Conservation (phyloP, 2,888 invertebrate genomes). For the Hirudinaria manillensis region DNA sequence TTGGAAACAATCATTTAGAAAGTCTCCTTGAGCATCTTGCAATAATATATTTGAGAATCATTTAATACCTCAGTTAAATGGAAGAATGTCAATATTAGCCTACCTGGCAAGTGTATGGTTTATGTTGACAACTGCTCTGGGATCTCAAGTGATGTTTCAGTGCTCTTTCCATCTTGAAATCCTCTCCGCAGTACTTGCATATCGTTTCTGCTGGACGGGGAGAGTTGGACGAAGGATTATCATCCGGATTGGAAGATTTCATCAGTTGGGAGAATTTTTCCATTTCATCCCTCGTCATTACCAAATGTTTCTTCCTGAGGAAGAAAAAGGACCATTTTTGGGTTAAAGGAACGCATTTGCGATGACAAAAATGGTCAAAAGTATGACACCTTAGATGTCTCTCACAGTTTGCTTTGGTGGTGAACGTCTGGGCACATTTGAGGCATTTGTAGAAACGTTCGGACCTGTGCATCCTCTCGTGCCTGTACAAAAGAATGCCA, state of each 20-base stretch:
- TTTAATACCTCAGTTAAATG: not conserved
- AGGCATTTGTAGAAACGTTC: conserved; percentile 89
- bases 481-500: conserved; percentile 81
- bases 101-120: conserved; percentile 53
- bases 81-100: conserved; percentile 41
- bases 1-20: not conserved
- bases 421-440: conserved; percentile 91
- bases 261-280: conserved; percentile 56
- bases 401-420: conserved; percentile 94
- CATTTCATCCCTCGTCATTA: conserved; percentile 77
- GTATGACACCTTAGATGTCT: conserved; percentile 65
- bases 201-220: conserved; percentile 50
- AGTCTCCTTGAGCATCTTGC: not conserved
- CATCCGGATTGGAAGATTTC: not conserved
- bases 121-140: conserved; percentile 50
- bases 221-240: conserved; percentile 35
- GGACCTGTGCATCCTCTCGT: conserved; percentile 88
- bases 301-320: conserved; percentile 74
- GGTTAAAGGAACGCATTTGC: not conserved
- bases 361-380: conserved; percentile 2
- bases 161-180: conserved; percentile 54
- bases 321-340: not conserved
- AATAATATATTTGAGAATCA: not conserved
- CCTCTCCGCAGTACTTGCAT: conserved; percentile 55
- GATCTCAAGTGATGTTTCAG: conserved; percentile 54